Percentiles rank a stretch among this genome's conserved stretches.
These are phyloP conservation scores for Zygogramma bicolorata DNA, from an alignment of 2,888 invertebrate genomes.

Conservation along the genomic window DNA sequence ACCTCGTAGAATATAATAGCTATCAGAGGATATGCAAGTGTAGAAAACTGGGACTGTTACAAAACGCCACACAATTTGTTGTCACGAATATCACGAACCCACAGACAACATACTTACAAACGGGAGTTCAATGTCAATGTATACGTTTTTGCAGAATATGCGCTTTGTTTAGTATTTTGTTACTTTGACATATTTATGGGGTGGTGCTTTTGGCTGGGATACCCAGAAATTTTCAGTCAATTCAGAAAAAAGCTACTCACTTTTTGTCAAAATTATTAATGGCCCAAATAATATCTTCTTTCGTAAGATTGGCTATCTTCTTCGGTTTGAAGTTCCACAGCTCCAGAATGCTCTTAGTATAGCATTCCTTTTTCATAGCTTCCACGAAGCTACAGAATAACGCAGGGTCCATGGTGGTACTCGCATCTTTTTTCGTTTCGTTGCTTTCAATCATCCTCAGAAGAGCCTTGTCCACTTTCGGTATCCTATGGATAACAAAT, in stretches of 20 bases:
- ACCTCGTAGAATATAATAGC: too few species aligned
- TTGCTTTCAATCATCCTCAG: slow-evolving; percentile 42
- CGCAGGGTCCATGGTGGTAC: slow-evolving; percentile 70
- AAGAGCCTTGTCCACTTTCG: slow-evolving; percentile 52
- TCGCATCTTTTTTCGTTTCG: slow-evolving; percentile 67
- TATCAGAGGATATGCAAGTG: too few species aligned
- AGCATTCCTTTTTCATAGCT: slow-evolving; percentile 73
- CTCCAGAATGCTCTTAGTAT: slow-evolving; percentile 76
- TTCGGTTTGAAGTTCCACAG: slow-evolving; percentile 76
- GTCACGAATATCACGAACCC: too few species aligned
- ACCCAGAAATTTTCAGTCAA: not conserved
- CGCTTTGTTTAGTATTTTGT: too few species aligned
- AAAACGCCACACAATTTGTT: too few species aligned
- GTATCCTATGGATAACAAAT: too few species aligned
- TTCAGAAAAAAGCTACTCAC: slow-evolving; percentile 54
- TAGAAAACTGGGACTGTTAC: too few species aligned
- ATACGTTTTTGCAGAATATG: too few species aligned
- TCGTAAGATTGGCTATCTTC: slow-evolving; percentile 70
- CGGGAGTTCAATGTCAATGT: too few species aligned
- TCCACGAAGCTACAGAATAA: slow-evolving; percentile 76
- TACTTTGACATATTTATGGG: too few species aligned
- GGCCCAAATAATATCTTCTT: slow-evolving; percentile 73
- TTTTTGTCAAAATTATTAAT: slow-evolving; percentile 71
- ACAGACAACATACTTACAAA: too few species aligned
- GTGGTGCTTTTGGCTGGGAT: too few species aligned